phyloP scores from a whole-genome alignment of 2,113 vertebrate species.

The Octodon degus region DNA sequence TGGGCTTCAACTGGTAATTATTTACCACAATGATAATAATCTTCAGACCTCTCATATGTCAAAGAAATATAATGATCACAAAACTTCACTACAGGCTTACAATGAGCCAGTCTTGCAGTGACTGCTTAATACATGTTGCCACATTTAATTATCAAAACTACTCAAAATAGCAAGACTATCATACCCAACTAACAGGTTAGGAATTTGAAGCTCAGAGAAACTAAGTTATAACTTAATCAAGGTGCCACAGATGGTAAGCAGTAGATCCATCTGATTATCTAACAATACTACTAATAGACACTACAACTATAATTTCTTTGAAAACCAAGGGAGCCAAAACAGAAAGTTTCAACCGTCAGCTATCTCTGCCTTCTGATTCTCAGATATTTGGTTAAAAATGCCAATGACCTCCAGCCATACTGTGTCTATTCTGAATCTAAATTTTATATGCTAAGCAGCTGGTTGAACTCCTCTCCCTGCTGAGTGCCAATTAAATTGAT shows the following conservation, averaged over 20 bases:
- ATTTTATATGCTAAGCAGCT: not conserved
- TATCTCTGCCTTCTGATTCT: not conserved
- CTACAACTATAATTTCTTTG: not conserved
- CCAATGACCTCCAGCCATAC: not conserved
- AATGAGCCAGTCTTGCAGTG: not conserved
- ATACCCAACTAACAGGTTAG: not conserved
- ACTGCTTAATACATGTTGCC: not conserved
- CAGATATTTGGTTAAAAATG: slow-evolving; percentile 15
- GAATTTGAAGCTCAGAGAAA: not conserved
- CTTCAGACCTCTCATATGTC: not conserved
- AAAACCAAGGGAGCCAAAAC: not conserved
- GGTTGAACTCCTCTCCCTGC: not conserved
- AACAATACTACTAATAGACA: not conserved
- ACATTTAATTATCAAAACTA: not conserved
- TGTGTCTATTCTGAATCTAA: not conserved
- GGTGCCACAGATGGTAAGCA: not conserved
- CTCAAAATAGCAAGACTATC: not conserved
- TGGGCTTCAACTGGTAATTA: not conserved
- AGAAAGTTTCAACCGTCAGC: not conserved
- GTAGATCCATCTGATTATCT: not conserved
- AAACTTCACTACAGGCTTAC: not conserved
- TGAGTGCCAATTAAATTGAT: not conserved
- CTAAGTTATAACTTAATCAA: not conserved
- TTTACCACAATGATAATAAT: slow-evolving; percentile 33
- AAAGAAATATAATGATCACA: slow-evolving; percentile 4